These are phyloP conservation scores for Chrysochloris asiatica DNA, from an alignment of 2,113 vertebrate genomes.

Conservation along the genomic window DNA sequence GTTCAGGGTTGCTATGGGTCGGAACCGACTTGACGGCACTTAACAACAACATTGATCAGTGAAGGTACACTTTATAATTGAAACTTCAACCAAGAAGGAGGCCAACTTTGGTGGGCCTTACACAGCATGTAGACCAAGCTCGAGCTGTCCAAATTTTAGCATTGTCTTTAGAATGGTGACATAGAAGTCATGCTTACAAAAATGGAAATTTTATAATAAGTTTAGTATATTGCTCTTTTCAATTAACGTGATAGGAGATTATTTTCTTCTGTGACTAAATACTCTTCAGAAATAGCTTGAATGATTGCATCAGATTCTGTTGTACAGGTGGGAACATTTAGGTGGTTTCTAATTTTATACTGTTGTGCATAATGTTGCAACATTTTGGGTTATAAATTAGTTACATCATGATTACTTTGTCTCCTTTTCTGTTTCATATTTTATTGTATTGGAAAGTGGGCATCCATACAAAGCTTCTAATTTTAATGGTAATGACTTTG, in stretches of 20 bases:
- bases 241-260: background rate
- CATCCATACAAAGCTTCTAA: background rate
- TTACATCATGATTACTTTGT: background rate
- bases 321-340: background rate
- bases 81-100: background rate
- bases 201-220: background rate
- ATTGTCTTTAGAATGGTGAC: background rate
- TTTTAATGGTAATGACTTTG: conserved; percentile 10
- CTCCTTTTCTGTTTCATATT: background rate
- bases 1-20: no score
- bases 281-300: conserved; percentile 35
- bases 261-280: conserved; percentile 38
- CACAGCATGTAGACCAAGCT: background rate
- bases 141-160: background rate
- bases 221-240: background rate
- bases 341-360: conserved; percentile 29
- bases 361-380: background rate
- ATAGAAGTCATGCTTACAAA: conserved; percentile 5
- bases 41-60: no score
- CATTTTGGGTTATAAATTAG: background rate
- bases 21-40: no score
- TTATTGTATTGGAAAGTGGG: background rate
- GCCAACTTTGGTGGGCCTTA: background rate
- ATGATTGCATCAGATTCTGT: background rate
- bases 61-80: no score